phyloP scores from a whole-genome alignment of 2,888 invertebrate genomes.

The Netelia melanura region DNA sequence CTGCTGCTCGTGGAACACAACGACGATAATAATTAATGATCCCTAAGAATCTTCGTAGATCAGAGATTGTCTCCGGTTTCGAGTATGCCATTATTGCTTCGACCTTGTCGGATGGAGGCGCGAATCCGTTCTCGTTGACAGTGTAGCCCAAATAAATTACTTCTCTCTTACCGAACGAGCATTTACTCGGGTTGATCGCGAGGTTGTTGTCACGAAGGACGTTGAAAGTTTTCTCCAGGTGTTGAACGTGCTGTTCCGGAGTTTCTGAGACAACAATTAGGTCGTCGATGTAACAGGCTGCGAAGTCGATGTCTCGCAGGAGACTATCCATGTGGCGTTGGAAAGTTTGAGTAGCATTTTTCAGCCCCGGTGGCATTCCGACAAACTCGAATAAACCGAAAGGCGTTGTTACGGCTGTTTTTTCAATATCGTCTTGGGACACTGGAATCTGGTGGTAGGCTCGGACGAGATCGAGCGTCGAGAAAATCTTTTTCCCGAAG shows the following conservation, averaged over 20 bases:
- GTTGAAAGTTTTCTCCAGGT: slow-evolving; percentile 40
- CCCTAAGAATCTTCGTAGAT: slow-evolving; percentile 58
- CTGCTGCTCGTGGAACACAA: slow-evolving; percentile 35
- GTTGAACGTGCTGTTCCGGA: slow-evolving; percentile 44
- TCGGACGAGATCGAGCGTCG: slow-evolving; percentile 70
- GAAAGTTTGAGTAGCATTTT: slow-evolving; percentile 76
- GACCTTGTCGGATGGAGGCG: slow-evolving; percentile 50
- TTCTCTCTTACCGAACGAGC: slow-evolving; percentile 54
- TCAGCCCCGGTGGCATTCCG: slow-evolving; percentile 75
- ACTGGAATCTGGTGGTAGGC: slow-evolving; percentile 79
- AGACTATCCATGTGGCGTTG: not conserved
- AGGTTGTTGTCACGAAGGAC: slow-evolving; percentile 36
- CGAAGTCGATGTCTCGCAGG: slow-evolving; percentile 6
- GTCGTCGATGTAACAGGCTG: slow-evolving; percentile 80
- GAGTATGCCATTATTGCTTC: slow-evolving; percentile 52
- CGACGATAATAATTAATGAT: slow-evolving; percentile 59
- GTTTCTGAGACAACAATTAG: slow-evolving; percentile 40
- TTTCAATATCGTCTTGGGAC: slow-evolving; percentile 28
- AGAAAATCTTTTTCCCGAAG: slow-evolving; percentile 64
- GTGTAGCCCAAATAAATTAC: slow-evolving; percentile 56
- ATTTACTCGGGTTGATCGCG: slow-evolving; percentile 57
- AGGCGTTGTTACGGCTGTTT: slow-evolving; percentile 64
- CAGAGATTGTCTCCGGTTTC: slow-evolving; percentile 44
- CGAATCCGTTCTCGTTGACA: slow-evolving; percentile 40
- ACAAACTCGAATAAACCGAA: slow-evolving; percentile 75